phyloP scores from a whole-genome alignment of 2,888 invertebrate genomes.

The Nemurella pictetii region DNA sequence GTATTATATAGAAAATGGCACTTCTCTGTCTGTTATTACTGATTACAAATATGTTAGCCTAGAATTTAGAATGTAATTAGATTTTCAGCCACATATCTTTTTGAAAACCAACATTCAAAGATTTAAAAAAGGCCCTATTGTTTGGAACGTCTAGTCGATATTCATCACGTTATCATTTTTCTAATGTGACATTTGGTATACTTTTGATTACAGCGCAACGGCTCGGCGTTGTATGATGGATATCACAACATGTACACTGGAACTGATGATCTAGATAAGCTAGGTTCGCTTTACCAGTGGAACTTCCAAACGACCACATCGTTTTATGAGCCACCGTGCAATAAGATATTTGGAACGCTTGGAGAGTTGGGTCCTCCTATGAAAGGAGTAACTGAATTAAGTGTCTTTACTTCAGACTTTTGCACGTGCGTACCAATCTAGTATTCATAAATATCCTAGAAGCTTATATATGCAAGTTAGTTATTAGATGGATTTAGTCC shows the following conservation, averaged over 20 bases:
- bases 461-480: too few species aligned
- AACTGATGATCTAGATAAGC: slow-evolving; percentile 60
- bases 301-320: slow-evolving; percentile 60
- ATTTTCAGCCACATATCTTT: too few species aligned
- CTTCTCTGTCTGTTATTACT: neutral
- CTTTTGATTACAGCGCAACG: slow-evolving; percentile 67
- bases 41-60: neutral
- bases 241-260: slow-evolving; percentile 78
- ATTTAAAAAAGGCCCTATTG: too few species aligned
- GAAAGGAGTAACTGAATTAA: slow-evolving; percentile 58
- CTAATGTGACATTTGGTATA: slow-evolving; percentile 3
- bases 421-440: slow-evolving; percentile 66
- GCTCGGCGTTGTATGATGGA: slow-evolving; percentile 73
- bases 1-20: neutral
- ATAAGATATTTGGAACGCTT: slow-evolving; percentile 69
- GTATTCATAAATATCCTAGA: neutral
- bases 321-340: slow-evolving; percentile 64
- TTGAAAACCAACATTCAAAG: neutral
- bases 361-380: slow-evolving; percentile 78
- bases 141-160: too few species aligned
- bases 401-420: slow-evolving; percentile 74
- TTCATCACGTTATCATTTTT: slow-evolving; percentile 33
- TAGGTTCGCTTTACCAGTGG: slow-evolving; percentile 76
- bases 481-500: too few species aligned
- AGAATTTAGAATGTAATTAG: too few species aligned